Evolutionary conservation across 2,797 vertebrate species (phyloP).

Genomic region (Neostethus bicornis): DNA sequence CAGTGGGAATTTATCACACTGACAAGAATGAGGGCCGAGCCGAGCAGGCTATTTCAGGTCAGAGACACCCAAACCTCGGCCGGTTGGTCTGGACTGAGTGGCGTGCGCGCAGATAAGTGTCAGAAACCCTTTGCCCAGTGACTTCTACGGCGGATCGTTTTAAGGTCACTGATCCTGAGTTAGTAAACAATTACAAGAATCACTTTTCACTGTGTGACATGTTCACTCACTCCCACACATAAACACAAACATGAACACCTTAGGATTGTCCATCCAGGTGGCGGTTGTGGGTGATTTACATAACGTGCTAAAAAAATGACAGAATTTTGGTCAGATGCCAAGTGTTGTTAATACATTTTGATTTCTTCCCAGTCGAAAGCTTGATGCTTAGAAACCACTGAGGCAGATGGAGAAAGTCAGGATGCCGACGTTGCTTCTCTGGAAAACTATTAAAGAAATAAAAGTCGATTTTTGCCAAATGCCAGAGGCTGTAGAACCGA

Average conservation of each 20-base stretch:
- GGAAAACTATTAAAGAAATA: constrained; percentile 44
- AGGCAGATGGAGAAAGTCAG: constrained; percentile 31
- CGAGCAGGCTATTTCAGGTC: constrained; percentile 57
- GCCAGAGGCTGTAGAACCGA: constrained; percentile 28
- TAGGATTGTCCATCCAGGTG: constrained; percentile 47
- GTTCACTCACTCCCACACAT: constrained; percentile 48
- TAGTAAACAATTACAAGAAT: constrained; percentile 61
- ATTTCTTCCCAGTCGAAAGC: constrained; percentile 18
- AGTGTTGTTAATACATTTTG: constrained; percentile 41
- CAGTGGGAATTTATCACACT: constrained; percentile 52
- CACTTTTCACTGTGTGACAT: constrained; percentile 49
- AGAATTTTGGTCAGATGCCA: constrained; percentile 46
- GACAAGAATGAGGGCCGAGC: constrained; percentile 28
- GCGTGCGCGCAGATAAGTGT: constrained; percentile 52
- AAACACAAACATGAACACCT: constrained; percentile 55
- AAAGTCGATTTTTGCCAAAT: constrained; percentile 37
- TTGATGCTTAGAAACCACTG: constrained; percentile 23
- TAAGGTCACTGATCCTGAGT: constrained; percentile 66
- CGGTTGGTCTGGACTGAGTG: constrained; percentile 42
- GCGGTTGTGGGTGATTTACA: constrained; percentile 50
- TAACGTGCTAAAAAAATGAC: constrained; percentile 48
- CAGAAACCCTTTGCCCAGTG: constrained; percentile 53
- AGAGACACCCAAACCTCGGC: constrained; percentile 45
- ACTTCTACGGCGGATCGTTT: constrained; percentile 53
- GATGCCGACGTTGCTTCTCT: constrained; percentile 28